Conservation (phyloP, 2,113 vertebrate genomes). For the Salminus brasiliensis region DNA sequence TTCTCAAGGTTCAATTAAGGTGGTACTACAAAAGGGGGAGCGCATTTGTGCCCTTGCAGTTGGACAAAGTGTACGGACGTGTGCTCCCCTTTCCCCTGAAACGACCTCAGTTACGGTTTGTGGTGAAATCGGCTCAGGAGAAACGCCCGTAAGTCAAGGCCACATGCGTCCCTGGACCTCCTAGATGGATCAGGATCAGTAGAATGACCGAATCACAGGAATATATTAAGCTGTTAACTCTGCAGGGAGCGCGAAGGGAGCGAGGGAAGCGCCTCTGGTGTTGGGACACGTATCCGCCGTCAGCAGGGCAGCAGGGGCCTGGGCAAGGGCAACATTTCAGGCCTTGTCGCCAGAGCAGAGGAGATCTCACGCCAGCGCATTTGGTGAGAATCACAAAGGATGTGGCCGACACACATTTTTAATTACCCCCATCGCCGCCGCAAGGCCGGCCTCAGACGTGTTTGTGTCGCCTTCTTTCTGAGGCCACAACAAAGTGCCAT, state of each 20-base stretch:
- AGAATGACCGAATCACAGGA: slow-evolving; percentile 38
- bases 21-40: too few species aligned
- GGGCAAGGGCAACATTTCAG: too few species aligned
- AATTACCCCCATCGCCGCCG: slow-evolving; percentile 36
- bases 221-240: slow-evolving; percentile 24
- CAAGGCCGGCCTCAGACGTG: slow-evolving; percentile 33
- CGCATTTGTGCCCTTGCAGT: too few species aligned
- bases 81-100: not conserved
- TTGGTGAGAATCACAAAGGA: slow-evolving; percentile 35
- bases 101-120: not conserved
- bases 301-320: not conserved
- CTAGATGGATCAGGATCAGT: too few species aligned
- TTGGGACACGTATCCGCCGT: slow-evolving; percentile 24
- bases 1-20: too few species aligned
- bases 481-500: slow-evolving; percentile 38
- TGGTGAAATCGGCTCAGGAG: slow-evolving; percentile 3
- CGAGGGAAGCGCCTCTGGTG: slow-evolving; percentile 32
- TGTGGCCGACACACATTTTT: slow-evolving; percentile 17
- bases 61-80: too few species aligned
- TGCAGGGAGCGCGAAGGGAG: slow-evolving; percentile 18
- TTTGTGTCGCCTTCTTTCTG: slow-evolving; percentile 39
- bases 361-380: not conserved
- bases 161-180: slow-evolving; percentile 14
- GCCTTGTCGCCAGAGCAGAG: not conserved
- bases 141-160: slow-evolving; percentile 8